phyloP scores from a whole-genome alignment of 2,797 vertebrate species.

The Anableps anableps region DNA sequence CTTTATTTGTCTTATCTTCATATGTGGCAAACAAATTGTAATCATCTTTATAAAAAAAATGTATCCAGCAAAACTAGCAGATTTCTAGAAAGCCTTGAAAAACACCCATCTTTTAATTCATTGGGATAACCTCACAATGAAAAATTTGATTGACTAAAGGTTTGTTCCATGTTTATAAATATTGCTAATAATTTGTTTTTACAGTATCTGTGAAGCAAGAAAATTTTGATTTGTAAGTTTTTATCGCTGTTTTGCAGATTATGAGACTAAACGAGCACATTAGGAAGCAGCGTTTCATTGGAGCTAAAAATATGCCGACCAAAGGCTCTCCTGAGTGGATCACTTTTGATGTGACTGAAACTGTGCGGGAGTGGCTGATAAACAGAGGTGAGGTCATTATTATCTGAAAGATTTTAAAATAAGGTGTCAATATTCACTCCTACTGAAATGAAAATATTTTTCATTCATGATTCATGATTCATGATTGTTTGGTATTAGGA shows the following conservation, averaged over 20 bases:
- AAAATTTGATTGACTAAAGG: no score
- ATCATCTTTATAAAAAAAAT: not conserved
- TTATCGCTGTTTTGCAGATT: constrained; percentile 76
- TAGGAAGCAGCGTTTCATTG: constrained; percentile 91
- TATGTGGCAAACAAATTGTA: not conserved
- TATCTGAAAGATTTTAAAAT: not conserved
- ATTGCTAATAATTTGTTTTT: not conserved
- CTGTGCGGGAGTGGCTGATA: constrained; percentile 90
- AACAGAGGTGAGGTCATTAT: constrained; percentile 82
- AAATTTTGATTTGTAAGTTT: not conserved
- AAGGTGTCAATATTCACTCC: not conserved
- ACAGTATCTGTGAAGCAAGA: not conserved
- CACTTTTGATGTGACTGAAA: constrained; percentile 93
- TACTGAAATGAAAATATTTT: not conserved
- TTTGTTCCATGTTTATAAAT: not conserved
- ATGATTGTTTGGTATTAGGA: constrained; percentile 73
- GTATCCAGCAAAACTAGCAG: no score
- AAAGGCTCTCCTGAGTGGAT: constrained; percentile 89
- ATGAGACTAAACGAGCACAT: constrained; percentile 90
- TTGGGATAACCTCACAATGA: no score
- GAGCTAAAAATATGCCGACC: constrained; percentile 89
- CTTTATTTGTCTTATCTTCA: not conserved
- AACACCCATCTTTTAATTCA: no score
- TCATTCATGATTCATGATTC: no score
- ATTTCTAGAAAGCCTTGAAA: no score